Evolutionary conservation across 2,888 invertebrate species (phyloP).

Genomic region (Trissonchulus sp.): DNA sequence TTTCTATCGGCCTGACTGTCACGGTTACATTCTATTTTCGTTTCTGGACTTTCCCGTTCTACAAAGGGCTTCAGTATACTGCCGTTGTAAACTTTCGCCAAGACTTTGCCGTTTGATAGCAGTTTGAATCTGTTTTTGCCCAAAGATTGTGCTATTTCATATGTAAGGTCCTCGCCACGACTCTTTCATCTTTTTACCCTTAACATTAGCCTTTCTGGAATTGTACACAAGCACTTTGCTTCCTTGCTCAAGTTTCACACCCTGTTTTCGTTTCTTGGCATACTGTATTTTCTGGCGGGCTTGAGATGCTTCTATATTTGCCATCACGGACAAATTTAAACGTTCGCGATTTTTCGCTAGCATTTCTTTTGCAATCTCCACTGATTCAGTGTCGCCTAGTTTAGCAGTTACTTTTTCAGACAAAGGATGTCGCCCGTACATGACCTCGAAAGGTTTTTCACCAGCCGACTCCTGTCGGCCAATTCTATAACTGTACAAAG

Average conservation of each 20-base stretch:
- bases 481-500: constrained; percentile 3
- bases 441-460: background rate
- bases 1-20: too few species aligned
- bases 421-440: background rate
- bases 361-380: background rate
- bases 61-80: too few species aligned
- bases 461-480: background rate
- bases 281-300: background rate
- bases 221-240: background rate
- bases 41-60: too few species aligned
- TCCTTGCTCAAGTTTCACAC: background rate
- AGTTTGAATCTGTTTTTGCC: background rate
- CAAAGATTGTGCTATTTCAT: background rate
- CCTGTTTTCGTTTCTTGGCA: background rate
- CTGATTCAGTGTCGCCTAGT: background rate
- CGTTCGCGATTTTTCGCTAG: background rate
- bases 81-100: too few species aligned
- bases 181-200: background rate
- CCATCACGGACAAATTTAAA: background rate
- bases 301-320: constrained; percentile 8
- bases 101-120: too few species aligned
- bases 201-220: background rate
- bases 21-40: too few species aligned
- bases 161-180: constrained; percentile 1
- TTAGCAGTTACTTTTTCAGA: too few species aligned